These are phyloP conservation scores for Echeneis naucrates DNA, from an alignment of 2,797 vertebrate genomes.

Conservation along the genomic window DNA sequence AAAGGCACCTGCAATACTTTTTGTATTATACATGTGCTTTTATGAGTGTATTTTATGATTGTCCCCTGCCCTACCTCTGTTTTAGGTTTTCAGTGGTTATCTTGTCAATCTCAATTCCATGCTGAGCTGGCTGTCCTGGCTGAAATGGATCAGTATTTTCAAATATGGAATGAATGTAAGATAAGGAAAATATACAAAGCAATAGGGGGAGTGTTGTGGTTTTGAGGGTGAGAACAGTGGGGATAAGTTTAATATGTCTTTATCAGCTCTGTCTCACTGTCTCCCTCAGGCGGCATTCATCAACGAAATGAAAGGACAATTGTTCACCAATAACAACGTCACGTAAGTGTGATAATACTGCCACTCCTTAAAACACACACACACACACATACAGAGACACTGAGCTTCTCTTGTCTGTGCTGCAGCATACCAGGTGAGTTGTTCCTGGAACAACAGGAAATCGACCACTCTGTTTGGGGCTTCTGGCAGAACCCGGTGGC, in stretches of 20 bases:
- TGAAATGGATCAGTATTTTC: slow-evolving; percentile 88
- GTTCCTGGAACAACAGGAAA: slow-evolving; percentile 70
- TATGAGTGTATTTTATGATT: neutral
- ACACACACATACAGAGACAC: neutral
- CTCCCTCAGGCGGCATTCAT: slow-evolving; percentile 81
- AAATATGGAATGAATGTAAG: slow-evolving; percentile 85
- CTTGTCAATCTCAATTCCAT: slow-evolving; percentile 87
- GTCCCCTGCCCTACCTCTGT: neutral
- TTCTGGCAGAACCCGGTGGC: slow-evolving; percentile 88
- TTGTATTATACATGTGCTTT: neutral
- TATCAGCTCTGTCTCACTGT: slow-evolving; percentile 29
- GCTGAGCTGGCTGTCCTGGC: slow-evolving; percentile 87
- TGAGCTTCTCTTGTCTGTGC: slow-evolving; percentile 33
- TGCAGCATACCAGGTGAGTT: slow-evolving; percentile 79
- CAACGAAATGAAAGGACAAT: slow-evolving; percentile 82
- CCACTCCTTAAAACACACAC: neutral
- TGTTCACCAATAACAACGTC: slow-evolving; percentile 66
- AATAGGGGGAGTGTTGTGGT: neutral
- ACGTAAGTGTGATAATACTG: slow-evolving; percentile 68
- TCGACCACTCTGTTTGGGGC: slow-evolving; percentile 86
- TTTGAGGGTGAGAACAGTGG: neutral
- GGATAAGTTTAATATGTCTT: slow-evolving; percentile 6
- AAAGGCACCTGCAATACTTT: neutral
- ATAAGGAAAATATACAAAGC: neutral
- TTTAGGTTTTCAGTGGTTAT: slow-evolving; percentile 87